Evolutionary conservation across 1,140 invertebrate species (phyloP), one percentile per base, ranked within the genome.

Genomic region (Varroa destructor): DNA sequence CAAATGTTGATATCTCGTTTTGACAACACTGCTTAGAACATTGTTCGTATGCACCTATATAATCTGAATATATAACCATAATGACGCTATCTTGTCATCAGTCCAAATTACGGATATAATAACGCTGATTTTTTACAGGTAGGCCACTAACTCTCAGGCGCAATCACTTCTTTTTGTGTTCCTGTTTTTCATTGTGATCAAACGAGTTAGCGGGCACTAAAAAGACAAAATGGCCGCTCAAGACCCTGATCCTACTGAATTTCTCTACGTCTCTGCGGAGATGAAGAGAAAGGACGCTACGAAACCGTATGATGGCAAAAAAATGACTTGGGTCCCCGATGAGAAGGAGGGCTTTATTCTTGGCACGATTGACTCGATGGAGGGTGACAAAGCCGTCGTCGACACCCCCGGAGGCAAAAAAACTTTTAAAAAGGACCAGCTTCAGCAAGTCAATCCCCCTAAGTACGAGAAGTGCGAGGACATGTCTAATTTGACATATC

Each of bases 381-480:
- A 98, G 85, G 96, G 96, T 78, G 96, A 99, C 77, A 84, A 97
- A 78, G 90, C 97, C 80, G 89, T 89, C 81, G 94, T 99, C 77
- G 82, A 81, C 76, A 82, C 93, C 74, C 87, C 89, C 76, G 89
- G 88, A 80, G 91, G 61, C 36, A 86, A 87, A 79, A 89, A 87
- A 84, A 85, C 84, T 77, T 83, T 93, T 78, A 91, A 91, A 85
- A 93, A 94, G 85, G 91, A 95, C 77, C 84, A 87, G 77, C 81
- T 93, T 76, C 86, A 87, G 76, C 92, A 93, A 89, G 91, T 94
- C 76, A 97, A 97, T 83, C 93, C 93, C 76, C 95, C 94, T 73
- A 99, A 99, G 86, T 99, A 91, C 85, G 93, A 97, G 83, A 97
- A 95, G 87, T 86, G 88, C 77, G 93, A 97, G 81, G 95, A 99